Evolutionary conservation across 35 echinoderm and acorn worm species (phyloP).

Genomic region (Anneissia japonica): DNA sequence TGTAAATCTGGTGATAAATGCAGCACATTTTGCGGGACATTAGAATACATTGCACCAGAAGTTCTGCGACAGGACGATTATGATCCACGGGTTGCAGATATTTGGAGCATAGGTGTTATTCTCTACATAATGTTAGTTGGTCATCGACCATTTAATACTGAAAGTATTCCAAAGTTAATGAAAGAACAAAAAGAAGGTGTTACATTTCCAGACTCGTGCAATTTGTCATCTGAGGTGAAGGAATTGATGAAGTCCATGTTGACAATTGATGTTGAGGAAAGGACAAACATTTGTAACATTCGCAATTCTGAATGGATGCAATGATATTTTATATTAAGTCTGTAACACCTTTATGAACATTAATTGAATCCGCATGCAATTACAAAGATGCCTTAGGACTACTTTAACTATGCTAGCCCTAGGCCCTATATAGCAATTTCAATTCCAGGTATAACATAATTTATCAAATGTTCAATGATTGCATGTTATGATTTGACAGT

Average conservation of each 20-base stretch:
- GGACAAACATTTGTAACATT: background rate
- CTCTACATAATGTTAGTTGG: slow-evolving; percentile 72
- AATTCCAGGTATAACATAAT: too few species aligned
- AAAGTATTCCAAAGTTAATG: background rate
- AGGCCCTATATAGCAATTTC: too few species aligned
- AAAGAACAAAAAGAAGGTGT: background rate
- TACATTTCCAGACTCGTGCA: background rate
- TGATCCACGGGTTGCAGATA: slow-evolving; percentile 59
- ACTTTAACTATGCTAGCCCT: too few species aligned
- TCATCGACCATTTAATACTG: slow-evolving; percentile 54
- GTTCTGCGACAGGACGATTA: slow-evolving; percentile 71
- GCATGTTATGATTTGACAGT: too few species aligned
- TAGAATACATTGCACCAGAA: slow-evolving; percentile 84
- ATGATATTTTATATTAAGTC: too few species aligned
- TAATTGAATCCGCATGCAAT: too few species aligned
- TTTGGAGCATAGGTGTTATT: slow-evolving; percentile 75
- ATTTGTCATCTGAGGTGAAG: background rate
- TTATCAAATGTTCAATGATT: too few species aligned
- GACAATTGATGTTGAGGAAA: background rate
- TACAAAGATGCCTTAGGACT: too few species aligned
- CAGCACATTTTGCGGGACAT: slow-evolving; percentile 85
- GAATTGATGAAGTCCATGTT: background rate
- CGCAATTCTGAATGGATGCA: background rate
- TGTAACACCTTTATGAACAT: too few species aligned
- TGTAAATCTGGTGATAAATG: slow-evolving; percentile 24